Evolutionary conservation across 2,888 invertebrate genomes (phyloP), one percentile per base, ranked within the genome.

Genomic region (Drosophila austrosaltans): DNA sequence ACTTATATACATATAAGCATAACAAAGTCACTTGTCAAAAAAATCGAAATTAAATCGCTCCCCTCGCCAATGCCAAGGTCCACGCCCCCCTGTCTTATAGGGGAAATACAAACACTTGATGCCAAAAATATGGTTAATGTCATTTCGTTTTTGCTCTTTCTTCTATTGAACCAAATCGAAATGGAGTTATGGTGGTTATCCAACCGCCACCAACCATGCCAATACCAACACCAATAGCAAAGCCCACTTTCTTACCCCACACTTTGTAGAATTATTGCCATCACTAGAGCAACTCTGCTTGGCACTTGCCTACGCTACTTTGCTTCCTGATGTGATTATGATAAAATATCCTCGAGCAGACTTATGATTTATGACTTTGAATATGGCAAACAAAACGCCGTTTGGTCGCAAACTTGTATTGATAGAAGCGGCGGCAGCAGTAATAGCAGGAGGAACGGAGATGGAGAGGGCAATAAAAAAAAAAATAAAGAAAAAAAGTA

Each of bases 301-400:
- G 48, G 48, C 48, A 54, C 42, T 44, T 7, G 54, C 36, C 44
- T 42, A 10, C 44, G 56, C 68, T 63, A 82, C 69, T 72, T 73
- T 76, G 74, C 69, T 89, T 89, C 87, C 82, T 85, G 89, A 86
- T 86, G 86, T 85, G 85, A 87, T 86, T 89, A 86, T 86, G 85
- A 89, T 86, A 88, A 86, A 89, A 86, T 86, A 86, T 86, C 87
- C 85, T 89, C 76, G 79, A 86, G 89, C 85, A 75, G 83, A 89
- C 89, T 87, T 85, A 77, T 86, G 89, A 89, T 86, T 86, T 86
- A 86, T 86, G 85, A 87, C 85, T 86, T 79, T 87, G 88, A 82
- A 82, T 87, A 84, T 78, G 86, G 81, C 86, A 78, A 86, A 87
- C 88, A 82, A 85, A 85, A 78, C 87, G 83, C 67, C 74, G 74